Evolutionary conservation across 2,888 invertebrate species (phyloP), one percentile per base, ranked within the genome.

Genomic region (Drosophila rellima): DNA sequence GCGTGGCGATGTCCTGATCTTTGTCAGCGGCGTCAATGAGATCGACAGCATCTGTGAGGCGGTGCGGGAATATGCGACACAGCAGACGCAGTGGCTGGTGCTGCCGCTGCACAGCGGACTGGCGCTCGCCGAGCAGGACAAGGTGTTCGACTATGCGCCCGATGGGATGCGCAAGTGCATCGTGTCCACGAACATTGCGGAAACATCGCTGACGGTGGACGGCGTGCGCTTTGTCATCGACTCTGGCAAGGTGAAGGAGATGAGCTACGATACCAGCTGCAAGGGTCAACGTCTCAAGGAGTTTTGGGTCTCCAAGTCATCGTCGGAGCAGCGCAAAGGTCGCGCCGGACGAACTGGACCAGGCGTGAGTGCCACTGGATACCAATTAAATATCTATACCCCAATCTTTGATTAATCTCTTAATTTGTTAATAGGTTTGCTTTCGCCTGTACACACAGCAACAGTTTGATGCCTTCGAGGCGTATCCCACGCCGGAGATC

Each of bases 151-250:
- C 91, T 97, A 98, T 89, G 95, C 99, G 0, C 99, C 99, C 1
- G 97, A 98, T 60, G 97, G 98, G 4, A 95, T 98, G 2, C 94
- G 99, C 57, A 99, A 99, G 92, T 99, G 99, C 92, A 98, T 99
- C 68, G 95, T 99, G 1, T 97, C 98, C 0, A 99, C 99, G 1
- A 99, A 99, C 90, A 99, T 99, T 64, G 99, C 99, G 0, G 99
- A 99, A 93, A 99, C 99, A 0, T 99, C 99, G 0, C 96, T 99
- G 3, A 99, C 99, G 0, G 99, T 99, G 59, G 99, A 99, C 91
- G 99, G 99, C 0, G 96, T 99, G 57, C 94, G 99, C 88, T 99
- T 99, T 93, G 99, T 99, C 0, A 95, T 97, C 0, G 99, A 99
- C 92, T 98, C 98, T 2, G 99, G 99, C 29, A 98, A 98, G 94